These are phyloP conservation scores for Acrossocheilus fasciatus DNA, from an alignment of 2,797 vertebrate species.

Conservation along the genomic window DNA sequence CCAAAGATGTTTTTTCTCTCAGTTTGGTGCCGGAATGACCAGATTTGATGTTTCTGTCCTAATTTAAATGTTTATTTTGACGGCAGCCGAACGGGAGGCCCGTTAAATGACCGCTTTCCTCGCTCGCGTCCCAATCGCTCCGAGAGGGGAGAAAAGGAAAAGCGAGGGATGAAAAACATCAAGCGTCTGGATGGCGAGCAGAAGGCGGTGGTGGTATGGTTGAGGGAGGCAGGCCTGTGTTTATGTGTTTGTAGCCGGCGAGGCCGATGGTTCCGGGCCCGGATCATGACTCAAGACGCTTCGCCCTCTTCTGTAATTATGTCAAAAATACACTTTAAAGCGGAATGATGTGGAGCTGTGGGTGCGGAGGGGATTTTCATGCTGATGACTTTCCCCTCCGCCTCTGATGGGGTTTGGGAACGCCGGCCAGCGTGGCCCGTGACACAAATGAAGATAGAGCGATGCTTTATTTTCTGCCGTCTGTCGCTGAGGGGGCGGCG, in stretches of 20 bases:
- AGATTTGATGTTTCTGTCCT: not conserved
- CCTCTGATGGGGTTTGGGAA: constrained; percentile 58
- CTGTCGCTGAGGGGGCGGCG: constrained; percentile 57
- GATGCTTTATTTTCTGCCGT: constrained; percentile 36
- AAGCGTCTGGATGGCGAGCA: constrained; percentile 41
- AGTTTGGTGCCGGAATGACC: not conserved
- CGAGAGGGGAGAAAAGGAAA: constrained; percentile 35
- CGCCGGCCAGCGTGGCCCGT: constrained; percentile 51
- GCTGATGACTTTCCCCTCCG: constrained; percentile 53
- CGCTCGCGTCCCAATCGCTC: constrained; percentile 29
- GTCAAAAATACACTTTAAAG: constrained; percentile 78
- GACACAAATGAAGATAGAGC: constrained; percentile 45
- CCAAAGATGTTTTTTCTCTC: not conserved
- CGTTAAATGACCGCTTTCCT: constrained; percentile 47
- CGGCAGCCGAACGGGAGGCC: constrained; percentile 25
- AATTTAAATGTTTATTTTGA: constrained; percentile 26
- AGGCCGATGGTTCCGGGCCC: constrained; percentile 53
- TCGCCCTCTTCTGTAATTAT: constrained; percentile 78
- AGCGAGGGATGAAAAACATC: not conserved
- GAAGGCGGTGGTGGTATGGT: constrained; percentile 50
- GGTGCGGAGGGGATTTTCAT: constrained; percentile 50
- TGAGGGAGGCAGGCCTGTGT: constrained; percentile 41
- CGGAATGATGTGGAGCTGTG: constrained; percentile 74
- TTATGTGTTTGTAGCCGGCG: constrained; percentile 51
- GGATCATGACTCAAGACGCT: constrained; percentile 61